Conservation (phyloP, 1,140 invertebrate genomes). For the Neelides sp. region DNA sequence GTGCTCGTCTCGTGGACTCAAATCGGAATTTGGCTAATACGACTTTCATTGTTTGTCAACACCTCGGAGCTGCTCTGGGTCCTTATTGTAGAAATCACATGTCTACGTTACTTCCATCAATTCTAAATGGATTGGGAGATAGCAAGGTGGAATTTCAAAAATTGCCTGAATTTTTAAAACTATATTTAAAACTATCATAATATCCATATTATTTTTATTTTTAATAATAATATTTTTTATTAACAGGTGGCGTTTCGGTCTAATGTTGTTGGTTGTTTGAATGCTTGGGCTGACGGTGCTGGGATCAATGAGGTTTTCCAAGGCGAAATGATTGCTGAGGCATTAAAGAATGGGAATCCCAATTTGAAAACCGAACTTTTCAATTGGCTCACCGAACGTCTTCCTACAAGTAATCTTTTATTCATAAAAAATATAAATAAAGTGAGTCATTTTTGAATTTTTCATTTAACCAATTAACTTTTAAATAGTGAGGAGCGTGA, state of each 20-base stretch:
- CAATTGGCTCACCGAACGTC: slow-evolving; percentile 66
- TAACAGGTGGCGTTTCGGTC: slow-evolving; percentile 58
- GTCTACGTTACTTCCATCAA: slow-evolving; percentile 64
- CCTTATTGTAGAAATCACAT: slow-evolving; percentile 65
- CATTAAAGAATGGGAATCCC: slow-evolving; percentile 69
- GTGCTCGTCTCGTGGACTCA: slow-evolving; percentile 63
- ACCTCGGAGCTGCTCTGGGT: slow-evolving; percentile 65
- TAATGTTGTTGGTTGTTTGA: slow-evolving; percentile 63
- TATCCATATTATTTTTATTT: slow-evolving; percentile 1
- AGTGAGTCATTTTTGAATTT: no score
- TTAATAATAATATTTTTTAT: slow-evolving; percentile 4
- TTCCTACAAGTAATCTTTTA: slow-evolving; percentile 49
- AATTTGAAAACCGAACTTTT: slow-evolving; percentile 65
- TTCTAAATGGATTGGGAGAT: slow-evolving; percentile 59
- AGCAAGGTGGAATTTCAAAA: slow-evolving; percentile 45
- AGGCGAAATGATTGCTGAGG: slow-evolving; percentile 75
- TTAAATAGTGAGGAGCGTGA: slow-evolving; percentile 53
- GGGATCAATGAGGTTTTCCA: slow-evolving; percentile 73
- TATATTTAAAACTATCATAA: no score
- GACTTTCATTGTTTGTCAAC: slow-evolving; percentile 65
- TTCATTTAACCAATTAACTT: no score
- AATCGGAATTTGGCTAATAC: slow-evolving; percentile 81
- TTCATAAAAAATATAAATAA: neutral
- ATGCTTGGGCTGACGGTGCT: slow-evolving; percentile 66
- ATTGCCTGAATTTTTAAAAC: slow-evolving; percentile 2